Percentiles rank a stretch among this genome's conserved stretches.
phyloP scores from a whole-genome alignment of 2,797 vertebrate genomes.

The Squalus acanthias region DNA sequence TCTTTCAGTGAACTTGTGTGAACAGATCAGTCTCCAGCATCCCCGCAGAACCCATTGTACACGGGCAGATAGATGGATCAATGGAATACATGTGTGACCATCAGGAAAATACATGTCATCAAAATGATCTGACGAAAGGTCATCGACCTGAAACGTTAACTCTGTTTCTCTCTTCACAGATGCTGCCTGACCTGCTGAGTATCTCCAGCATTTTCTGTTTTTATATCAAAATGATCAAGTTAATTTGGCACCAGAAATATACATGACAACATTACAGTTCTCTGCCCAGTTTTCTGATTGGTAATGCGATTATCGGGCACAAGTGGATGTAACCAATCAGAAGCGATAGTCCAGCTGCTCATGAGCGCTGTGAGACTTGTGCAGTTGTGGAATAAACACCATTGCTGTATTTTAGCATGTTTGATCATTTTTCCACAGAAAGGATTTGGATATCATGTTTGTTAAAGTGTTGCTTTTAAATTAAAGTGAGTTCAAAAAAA shows the following conservation, averaged over 20 bases:
- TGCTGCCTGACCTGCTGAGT: too few species aligned
- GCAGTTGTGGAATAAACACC: too few species aligned
- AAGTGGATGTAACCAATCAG: neutral
- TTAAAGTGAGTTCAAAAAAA: too few species aligned
- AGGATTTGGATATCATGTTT: too few species aligned
- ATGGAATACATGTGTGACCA: neutral
- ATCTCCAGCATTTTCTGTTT: too few species aligned
- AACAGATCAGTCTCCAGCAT: too few species aligned
- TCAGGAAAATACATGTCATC: neutral
- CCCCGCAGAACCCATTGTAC: too few species aligned
- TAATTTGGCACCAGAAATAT: neutral
- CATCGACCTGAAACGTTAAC: too few species aligned
- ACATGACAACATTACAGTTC: neutral
- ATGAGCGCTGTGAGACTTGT: neutral
- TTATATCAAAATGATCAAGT: neutral
- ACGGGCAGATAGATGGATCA: neutral
- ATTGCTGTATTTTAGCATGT: neutral
- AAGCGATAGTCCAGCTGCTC: neutral
- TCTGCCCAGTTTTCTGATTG: neutral
- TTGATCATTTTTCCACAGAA: neutral
- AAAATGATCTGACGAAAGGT: too few species aligned
- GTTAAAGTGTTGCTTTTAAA: neutral
- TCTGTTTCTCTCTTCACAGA: too few species aligned
- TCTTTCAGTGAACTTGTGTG: neutral
- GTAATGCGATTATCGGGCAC: neutral